Evolutionary conservation across 2,113 vertebrate species (phyloP).

Genomic region (Cheirogaleus medius): DNA sequence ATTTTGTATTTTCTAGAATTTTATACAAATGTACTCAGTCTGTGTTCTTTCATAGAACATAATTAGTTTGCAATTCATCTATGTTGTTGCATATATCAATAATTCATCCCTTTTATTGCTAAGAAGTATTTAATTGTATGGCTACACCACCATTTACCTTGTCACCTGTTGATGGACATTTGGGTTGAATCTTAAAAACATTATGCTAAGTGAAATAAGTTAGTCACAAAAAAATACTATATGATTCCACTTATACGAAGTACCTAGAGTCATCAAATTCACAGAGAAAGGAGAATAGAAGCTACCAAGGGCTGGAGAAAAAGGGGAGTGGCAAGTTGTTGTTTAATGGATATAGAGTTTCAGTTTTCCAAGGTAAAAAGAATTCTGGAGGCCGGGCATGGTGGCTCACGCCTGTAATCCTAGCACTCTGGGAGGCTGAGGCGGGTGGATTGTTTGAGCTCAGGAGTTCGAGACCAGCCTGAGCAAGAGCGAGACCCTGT

Average conservation of each 20-base stretch:
- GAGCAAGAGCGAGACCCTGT: too few relatives aligned
- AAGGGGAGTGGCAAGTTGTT: background rate
- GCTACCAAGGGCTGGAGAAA: background rate
- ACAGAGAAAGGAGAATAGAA: background rate
- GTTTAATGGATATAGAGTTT: background rate
- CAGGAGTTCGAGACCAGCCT: too few relatives aligned
- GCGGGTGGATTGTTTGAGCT: too few relatives aligned
- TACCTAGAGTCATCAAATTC: background rate
- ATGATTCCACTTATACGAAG: background rate
- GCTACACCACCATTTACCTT: background rate
- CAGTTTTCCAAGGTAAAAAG: background rate
- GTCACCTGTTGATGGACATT: background rate
- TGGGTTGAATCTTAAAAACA: background rate
- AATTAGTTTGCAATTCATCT: background rate
- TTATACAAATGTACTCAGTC: too few relatives aligned
- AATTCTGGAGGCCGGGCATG: background rate
- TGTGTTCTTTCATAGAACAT: background rate
- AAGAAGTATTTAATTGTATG: background rate
- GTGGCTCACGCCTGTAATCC: too few relatives aligned
- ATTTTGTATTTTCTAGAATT: too few relatives aligned
- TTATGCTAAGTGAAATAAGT: background rate
- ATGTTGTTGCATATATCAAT: background rate
- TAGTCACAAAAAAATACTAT: background rate
- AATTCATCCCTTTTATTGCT: background rate
- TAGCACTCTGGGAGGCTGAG: too few relatives aligned